Base-by-base conservation (phyloP, 2,888 invertebrate species). In the Acleris sparsana region DNA sequence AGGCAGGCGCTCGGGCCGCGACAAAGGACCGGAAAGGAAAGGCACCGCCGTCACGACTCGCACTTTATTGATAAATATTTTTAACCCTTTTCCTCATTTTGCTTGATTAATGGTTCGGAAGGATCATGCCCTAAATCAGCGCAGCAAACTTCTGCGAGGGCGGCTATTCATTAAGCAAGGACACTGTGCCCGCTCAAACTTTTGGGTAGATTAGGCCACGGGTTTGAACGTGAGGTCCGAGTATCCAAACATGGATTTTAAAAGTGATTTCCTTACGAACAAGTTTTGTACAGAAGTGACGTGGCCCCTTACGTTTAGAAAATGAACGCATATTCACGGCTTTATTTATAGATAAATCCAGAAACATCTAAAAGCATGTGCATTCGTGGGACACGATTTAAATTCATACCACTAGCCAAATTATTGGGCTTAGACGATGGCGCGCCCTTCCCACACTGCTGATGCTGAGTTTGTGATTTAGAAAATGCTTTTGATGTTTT, bases 51-150 rank as follows among this genome's bases (percentile, higher is more conserved):
- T 56, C 57, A 61, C 66, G 52, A 52, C 66, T 46, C 61, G 48
- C 57, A 61, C 57, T 66, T 62, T 66, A 66, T 66, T 66, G 66
- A 66, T 66, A 66, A 66, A 66, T 62, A 66, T 66, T 66, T 66
- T 66, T 66, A 66, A 62, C 62, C 66, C 66, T 57, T 66, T 66
- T 66, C 62, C 66, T 66, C 66, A 66, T 66, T 66, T 66, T 62
- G 62, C 33, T 61, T 66, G 66, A 66, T 66, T 66, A 66, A 66
- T 66, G 66, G 66, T 66, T 66, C 43, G 62, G 57, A 62, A 66
- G 66, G 66, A 66, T 61, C 66, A 66, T 62, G 57, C 57, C 57
- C 53, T 66, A 66, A 66, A 66, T 66, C 66, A 62, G 61, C 49
- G 56, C 57, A 25, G 25, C n/a, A 33, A 65, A 61, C 17, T 65